Evolutionary conservation across 2,113 vertebrate species (phyloP).

Genomic region (Carettochelys insculpta): DNA sequence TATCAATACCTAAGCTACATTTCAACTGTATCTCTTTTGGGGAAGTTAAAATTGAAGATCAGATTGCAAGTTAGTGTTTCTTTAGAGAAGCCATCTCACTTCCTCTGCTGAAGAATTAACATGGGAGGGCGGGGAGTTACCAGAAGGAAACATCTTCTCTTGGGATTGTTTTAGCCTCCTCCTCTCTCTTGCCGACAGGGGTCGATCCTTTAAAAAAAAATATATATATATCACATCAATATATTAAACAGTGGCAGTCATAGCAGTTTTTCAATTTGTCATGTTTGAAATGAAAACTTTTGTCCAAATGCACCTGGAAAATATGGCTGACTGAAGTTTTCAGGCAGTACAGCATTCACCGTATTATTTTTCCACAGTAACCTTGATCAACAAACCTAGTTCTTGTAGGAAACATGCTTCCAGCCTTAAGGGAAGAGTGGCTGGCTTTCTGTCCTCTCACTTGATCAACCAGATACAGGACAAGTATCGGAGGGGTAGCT

Average conservation of each 20-base stretch:
- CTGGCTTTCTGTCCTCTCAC: not conserved
- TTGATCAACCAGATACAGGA: not conserved
- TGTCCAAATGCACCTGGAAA: not conserved
- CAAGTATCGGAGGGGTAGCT: too few species aligned
- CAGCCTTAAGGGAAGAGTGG: not conserved
- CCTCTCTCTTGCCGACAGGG: slow-evolving; percentile 92
- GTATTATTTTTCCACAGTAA: not conserved
- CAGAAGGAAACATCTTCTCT: slow-evolving; percentile 79
- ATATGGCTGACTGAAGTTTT: not conserved
- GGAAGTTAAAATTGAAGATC: not conserved
- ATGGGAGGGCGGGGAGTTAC: slow-evolving; percentile 70
- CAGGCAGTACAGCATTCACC: not conserved
- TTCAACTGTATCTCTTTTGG: not conserved
- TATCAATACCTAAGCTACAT: not conserved
- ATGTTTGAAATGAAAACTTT: not conserved
- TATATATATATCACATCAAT: not conserved
- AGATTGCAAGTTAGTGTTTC: not conserved
- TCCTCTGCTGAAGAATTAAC: not conserved
- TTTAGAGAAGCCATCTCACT: not conserved
- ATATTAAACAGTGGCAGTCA: not conserved
- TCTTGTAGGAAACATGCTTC: not conserved
- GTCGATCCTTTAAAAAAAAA: slow-evolving; percentile 87
- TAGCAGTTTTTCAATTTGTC: not conserved
- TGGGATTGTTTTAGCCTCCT: slow-evolving; percentile 90
- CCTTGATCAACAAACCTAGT: not conserved